Evolutionary conservation across 2,797 vertebrate species (phyloP).

Genomic region (Pachyuromys duprasi): DNA sequence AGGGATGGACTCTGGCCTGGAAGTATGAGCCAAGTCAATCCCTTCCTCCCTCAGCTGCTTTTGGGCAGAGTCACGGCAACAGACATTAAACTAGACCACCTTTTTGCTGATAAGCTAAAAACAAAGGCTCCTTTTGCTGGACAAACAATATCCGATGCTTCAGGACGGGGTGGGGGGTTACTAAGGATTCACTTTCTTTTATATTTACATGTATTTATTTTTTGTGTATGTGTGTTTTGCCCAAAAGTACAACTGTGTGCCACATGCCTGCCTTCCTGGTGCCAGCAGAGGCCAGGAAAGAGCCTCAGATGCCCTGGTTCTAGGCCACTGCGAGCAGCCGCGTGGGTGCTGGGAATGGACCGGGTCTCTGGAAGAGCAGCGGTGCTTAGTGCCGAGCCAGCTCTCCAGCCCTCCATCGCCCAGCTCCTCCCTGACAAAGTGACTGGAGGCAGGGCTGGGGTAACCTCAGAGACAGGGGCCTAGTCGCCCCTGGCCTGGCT

Average conservation of each 20-base stretch:
- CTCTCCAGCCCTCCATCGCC: no score
- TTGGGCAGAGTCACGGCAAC: not conserved
- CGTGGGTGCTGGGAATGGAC: not conserved
- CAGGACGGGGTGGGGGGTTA: not conserved
- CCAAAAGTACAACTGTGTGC: not conserved
- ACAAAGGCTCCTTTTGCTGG: not conserved
- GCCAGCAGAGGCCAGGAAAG: not conserved
- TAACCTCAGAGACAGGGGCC: not conserved
- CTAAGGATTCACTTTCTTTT: conserved; percentile 19
- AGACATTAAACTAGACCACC: not conserved
- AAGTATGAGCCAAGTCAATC: not conserved
- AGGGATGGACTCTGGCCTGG: not conserved
- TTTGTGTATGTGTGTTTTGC: not conserved
- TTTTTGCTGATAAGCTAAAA: not conserved
- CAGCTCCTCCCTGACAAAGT: not conserved
- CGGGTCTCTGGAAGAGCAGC: not conserved
- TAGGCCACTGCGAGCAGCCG: not conserved
- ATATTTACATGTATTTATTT: not conserved
- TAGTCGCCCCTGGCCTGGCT: not conserved
- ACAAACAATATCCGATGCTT: not conserved
- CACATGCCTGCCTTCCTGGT: not conserved
- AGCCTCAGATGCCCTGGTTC: not conserved
- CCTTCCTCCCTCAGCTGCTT: not conserved
- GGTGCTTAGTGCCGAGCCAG: not conserved
- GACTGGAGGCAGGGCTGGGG: not conserved